Percentiles rank a stretch among this genome's conserved stretches.
phyloP scores from a whole-genome alignment of 2,888 invertebrate species.

The Aromia moschata region DNA sequence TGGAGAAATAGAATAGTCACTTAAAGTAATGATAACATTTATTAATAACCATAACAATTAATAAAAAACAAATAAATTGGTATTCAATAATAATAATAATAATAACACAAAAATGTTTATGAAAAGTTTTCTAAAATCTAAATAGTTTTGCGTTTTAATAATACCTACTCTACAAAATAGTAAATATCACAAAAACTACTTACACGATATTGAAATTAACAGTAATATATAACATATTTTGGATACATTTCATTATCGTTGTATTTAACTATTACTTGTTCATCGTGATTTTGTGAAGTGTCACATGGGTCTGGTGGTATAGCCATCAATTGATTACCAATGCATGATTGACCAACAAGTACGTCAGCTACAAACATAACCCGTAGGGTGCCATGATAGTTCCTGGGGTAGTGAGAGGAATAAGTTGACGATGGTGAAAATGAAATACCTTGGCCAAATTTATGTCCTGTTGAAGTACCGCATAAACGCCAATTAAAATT shows the following conservation, averaged over 20 bases:
- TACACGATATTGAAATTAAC: no score
- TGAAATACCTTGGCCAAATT: conserved; percentile 26
- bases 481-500: conserved; percentile 28
- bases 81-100: no score
- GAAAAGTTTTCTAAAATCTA: no score
- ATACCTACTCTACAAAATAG: no score
- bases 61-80: no score
- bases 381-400: neutral
- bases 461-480: conserved; percentile 19
- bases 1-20: no score
- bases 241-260: conserved; percentile 33
- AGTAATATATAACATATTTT: conserved; percentile 30
- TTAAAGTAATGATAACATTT: no score
- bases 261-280: conserved; percentile 29
- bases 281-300: conserved; percentile 14
- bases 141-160: no score
- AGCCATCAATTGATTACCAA: conserved; percentile 10
- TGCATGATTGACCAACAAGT: conserved; percentile 5
- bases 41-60: no score
- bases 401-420: conserved; percentile 19
- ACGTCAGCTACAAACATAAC: conserved; percentile 27
- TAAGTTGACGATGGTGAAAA: conserved; percentile 23
- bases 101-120: no score
- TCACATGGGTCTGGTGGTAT: conserved; percentile 24
- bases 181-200: no score